Percentiles rank a stretch among this genome's conserved stretches.
Evolutionary conservation across 2,888 invertebrate genomes (phyloP).

Genomic region (Agrotis clavis): DNA sequence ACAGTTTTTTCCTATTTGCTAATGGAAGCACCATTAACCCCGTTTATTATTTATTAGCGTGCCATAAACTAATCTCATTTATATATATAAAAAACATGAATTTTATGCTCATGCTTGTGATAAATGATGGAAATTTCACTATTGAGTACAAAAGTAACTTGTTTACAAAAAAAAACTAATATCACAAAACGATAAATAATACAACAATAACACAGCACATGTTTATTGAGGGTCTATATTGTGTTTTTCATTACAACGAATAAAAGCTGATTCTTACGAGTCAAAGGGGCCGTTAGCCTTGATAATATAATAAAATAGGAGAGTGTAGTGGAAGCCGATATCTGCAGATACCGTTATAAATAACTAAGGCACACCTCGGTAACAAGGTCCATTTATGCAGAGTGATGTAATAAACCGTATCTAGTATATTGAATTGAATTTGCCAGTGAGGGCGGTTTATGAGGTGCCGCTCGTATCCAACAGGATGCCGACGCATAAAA

Average conservation of each 20-base stretch:
- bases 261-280: constrained; percentile 62
- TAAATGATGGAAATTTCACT: constrained; percentile 1
- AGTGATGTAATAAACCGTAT: constrained; percentile 77
- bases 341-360: constrained; percentile 54
- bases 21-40: constrained; percentile 58
- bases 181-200: constrained; percentile 50
- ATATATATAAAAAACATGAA: constrained; percentile 23
- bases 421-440: constrained; percentile 84
- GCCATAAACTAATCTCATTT: constrained; percentile 42
- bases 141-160: constrained; percentile 7
- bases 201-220: constrained; percentile 50
- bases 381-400: constrained; percentile 74
- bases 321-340: constrained; percentile 57
- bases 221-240: constrained; percentile 52
- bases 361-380: constrained; percentile 55
- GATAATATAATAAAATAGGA: constrained; percentile 56
- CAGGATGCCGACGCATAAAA: constrained; percentile 82
- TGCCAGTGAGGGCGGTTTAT: constrained; percentile 79
- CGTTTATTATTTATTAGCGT: constrained; percentile 51
- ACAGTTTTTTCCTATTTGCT: constrained; percentile 46
- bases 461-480: constrained; percentile 77
- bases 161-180: constrained; percentile 40
- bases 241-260: constrained; percentile 61
- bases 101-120: constrained; percentile 3
- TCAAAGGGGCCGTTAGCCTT: constrained; percentile 42